These are phyloP conservation scores for Cinclus mexicanus DNA, from an alignment of 2,113 vertebrate species.

Conservation along the genomic window DNA sequence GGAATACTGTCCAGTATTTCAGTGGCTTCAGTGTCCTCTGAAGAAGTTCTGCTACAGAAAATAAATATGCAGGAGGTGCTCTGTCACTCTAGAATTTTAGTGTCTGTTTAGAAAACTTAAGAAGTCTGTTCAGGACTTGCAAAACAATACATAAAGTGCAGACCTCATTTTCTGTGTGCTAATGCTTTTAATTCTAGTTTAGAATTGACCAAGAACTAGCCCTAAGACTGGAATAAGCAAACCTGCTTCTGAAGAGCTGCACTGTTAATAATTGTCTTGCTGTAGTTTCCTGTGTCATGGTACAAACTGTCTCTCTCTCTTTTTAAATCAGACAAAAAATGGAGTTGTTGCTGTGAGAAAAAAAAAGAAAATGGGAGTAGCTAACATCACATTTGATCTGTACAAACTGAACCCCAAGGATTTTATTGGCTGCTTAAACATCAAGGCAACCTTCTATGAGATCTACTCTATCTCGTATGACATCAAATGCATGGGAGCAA, in stretches of 20 bases:
- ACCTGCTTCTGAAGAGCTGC: not conserved
- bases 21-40: not conserved
- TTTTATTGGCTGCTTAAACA: constrained; percentile 82
- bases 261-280: not conserved
- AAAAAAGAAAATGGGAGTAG: constrained; percentile 80
- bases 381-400: constrained; percentile 82
- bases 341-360: not conserved
- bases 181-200: not conserved
- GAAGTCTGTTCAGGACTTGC: not conserved
- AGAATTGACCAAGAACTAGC: not conserved
- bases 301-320: not conserved
- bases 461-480: constrained; percentile 83
- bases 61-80: not conserved
- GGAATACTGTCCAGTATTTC: not conserved
- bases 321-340: constrained; percentile 49
- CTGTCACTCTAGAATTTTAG: not conserved
- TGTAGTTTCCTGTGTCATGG: not conserved
- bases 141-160: not conserved
- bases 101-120: not conserved
- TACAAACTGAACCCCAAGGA: constrained; percentile 85
- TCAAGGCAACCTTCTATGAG: constrained; percentile 84
- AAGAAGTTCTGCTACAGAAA: not conserved
- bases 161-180: not conserved
- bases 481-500: constrained; percentile 78
- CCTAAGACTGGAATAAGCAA: not conserved